Evolutionary conservation across 2,113 vertebrate genomes (phyloP).

Genomic region (Tychaedon coryphoeus): DNA sequence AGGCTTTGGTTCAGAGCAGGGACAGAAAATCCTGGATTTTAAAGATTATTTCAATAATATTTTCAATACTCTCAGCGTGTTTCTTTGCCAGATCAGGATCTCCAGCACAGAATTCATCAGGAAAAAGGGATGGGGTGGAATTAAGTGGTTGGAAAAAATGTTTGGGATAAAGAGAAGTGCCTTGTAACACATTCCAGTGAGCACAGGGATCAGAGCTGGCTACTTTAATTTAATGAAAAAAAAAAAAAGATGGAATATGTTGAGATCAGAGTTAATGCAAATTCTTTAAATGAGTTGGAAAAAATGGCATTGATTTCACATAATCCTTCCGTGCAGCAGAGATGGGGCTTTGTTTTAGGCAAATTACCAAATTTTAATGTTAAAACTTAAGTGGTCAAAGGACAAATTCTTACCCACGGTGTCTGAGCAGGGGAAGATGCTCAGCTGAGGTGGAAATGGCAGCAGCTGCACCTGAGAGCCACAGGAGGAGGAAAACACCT

Average conservation of each 20-base stretch:
- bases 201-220: neutral
- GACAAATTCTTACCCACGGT: fast-evolving
- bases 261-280: neutral
- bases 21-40: neutral
- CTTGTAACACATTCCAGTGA: neutral
- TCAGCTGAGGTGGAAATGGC: neutral
- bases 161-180: neutral
- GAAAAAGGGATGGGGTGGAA: neutral
- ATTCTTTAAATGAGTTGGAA: neutral
- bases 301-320: neutral
- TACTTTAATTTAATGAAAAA: neutral
- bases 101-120: neutral
- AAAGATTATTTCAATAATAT: neutral
- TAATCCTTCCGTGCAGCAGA: neutral
- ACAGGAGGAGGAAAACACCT: neutral
- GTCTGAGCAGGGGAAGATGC: neutral
- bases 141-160: neutral
- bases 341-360: neutral
- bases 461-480: neutral
- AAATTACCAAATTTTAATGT: neutral
- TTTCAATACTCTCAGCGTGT: neutral
- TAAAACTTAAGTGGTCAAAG: neutral
- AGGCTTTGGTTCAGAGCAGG: neutral
- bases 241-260: neutral
- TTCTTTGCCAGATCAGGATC: neutral